A percentile compares a stretch with the other conserved stretches of the same genome.
Conservation (phyloP, 2,888 invertebrate species). For the Parascotia fuliginaria region DNA sequence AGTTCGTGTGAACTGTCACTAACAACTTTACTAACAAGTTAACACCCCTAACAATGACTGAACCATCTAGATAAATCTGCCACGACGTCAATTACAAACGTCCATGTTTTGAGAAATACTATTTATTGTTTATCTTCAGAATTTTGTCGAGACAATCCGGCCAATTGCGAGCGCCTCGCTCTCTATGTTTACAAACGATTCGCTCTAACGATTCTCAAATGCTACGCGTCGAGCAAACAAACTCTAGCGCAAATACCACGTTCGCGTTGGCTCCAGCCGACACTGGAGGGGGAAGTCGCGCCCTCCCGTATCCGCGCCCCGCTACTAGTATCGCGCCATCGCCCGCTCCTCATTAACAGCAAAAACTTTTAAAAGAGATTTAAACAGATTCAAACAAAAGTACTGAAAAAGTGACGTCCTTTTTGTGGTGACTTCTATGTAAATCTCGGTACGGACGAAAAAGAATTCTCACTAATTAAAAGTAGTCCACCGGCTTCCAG, state of each 20-base stretch:
- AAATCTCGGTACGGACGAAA: constrained; percentile 71
- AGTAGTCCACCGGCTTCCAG: constrained; percentile 62
- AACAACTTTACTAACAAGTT: constrained; percentile 82
- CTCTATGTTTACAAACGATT: constrained; percentile 78
- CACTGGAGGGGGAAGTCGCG: constrained; percentile 37
- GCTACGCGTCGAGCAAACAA: constrained; percentile 80
- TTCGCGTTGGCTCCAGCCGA: constrained; percentile 50
- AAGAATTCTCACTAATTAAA: constrained; percentile 77
- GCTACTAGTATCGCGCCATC: constrained; percentile 57
- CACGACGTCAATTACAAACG: constrained; percentile 79
- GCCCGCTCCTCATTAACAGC: constrained; percentile 76
- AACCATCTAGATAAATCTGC: constrained; percentile 83
- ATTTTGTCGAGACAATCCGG: constrained; percentile 75
- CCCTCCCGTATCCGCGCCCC: constrained; percentile 36
- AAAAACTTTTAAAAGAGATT: constrained; percentile 78
- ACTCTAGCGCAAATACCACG: constrained; percentile 72
- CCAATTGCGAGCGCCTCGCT: constrained; percentile 74
- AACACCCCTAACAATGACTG: constrained; percentile 83
- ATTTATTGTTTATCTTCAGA: constrained; percentile 78
- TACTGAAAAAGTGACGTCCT: constrained; percentile 76
- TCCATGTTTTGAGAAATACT: constrained; percentile 78
- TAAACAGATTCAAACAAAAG: constrained; percentile 80
- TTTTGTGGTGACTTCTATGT: constrained; percentile 81
- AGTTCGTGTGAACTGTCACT: constrained; percentile 79
- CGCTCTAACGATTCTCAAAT: constrained; percentile 83